Conservation (phyloP, 2,797 vertebrate species). For the Sternotherus odoratus region DNA sequence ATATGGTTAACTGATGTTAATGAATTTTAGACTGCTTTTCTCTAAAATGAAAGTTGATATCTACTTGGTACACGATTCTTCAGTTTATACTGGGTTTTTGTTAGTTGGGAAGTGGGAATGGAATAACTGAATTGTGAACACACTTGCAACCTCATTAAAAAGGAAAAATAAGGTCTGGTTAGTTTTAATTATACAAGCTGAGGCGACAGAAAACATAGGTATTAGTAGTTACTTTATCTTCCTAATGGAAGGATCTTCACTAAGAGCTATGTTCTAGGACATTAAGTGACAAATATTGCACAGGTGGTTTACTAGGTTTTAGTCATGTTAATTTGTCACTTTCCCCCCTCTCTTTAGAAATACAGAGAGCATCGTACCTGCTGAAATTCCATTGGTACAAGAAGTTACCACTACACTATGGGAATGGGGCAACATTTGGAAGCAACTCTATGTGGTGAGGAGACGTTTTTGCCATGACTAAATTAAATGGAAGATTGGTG, state of each 20-base stretch:
- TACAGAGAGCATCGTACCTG: conserved; percentile 84
- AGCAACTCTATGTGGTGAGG: conserved; percentile 94
- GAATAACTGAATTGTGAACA: neutral
- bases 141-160: neutral
- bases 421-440: conserved; percentile 98
- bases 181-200: neutral
- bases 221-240: neutral
- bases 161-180: neutral
- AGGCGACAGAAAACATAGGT: neutral
- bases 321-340: neutral
- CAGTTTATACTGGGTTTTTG: neutral
- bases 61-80: neutral
- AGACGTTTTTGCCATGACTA: neutral
- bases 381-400: conserved; percentile 95
- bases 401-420: conserved; percentile 96
- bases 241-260: neutral
- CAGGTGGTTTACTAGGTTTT: neutral
- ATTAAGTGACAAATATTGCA: neutral
- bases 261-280: neutral
- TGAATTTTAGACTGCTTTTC: neutral
- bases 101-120: neutral
- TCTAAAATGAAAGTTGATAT: neutral
- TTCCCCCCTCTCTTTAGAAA: conserved; percentile 78
- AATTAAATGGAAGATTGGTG: neutral
- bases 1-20: neutral